Base-by-base conservation (phyloP, 2,888 invertebrate genomes). In the Drosophila peninsularis region DNA sequence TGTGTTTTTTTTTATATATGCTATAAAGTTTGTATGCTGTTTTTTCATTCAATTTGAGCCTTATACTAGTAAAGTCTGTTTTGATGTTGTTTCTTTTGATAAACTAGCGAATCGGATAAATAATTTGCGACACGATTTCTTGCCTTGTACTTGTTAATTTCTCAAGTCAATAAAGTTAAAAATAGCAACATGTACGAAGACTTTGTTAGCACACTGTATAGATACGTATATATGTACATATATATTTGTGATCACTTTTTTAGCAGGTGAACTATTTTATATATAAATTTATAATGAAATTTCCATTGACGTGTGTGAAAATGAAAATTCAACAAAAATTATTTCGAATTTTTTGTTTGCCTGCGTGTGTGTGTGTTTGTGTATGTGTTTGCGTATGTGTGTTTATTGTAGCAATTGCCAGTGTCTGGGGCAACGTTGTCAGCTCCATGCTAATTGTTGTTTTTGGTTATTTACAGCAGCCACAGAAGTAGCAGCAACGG, bases 401-500 rank as follows among this genome's bases (percentile, higher is more conserved):
- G 49, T 75, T 74, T 78, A 63, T 73, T 53, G 30, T 75, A 74
- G 67, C 71, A 86, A 83, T 86, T 83, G 71, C 62, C 75, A 86
- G 66, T 57, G 75, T 78, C 82, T 82, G 81, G 69, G 52, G 11
- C 44, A 39, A 63, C 47, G 44, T 70, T 67, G 67, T 71, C 80
- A 77, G 54, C 45, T 64, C 47, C 49, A 70, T 80, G 87, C 75
- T 88, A 78, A 82, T 86, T 83, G 47, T 57, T 50, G 17, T 21
- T 62, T 64, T 70, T 49, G 63, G 42, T 41, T 62, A 60, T 60
- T 66, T 57, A 53, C 71, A 75, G 71, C 61, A 50, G 42, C 57
- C 53, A n/a, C 21, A 61, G 45, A 50, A 57, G 47, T 21, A 70
- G 39, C 54, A 64, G 62, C 45, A 55, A 5, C 9, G 36, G 32